Evolutionary conservation across 2,888 invertebrate species (phyloP).

Genomic region (Torymus auratus): DNA sequence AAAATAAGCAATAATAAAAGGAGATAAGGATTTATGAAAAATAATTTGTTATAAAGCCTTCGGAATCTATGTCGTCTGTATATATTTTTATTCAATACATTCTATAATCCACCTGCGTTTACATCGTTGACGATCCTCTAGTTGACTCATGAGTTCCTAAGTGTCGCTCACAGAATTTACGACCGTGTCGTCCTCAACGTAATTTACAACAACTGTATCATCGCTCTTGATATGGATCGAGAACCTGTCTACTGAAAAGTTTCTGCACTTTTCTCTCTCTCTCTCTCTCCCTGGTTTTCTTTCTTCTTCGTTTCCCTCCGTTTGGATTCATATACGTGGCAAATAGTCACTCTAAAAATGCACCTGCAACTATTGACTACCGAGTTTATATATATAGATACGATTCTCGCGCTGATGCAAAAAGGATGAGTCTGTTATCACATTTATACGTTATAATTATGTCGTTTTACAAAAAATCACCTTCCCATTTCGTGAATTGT

Average conservation of each 20-base stretch:
- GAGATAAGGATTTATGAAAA: neutral
- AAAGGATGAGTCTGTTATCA: constrained; percentile 45
- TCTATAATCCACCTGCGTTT: constrained; percentile 62
- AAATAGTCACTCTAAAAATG: constrained; percentile 49
- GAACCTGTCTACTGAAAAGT: neutral
- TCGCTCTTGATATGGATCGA: constrained; percentile 40
- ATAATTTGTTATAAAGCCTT: neutral
- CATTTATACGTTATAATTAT: constrained; percentile 39
- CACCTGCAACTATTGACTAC: constrained; percentile 51
- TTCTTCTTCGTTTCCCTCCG: constrained; percentile 3
- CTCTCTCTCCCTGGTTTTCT: neutral
- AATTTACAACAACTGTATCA: no score
- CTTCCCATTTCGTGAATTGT: constrained; percentile 28
- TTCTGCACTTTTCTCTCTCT: neutral
- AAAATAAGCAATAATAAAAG: no score
- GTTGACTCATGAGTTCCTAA: constrained; percentile 37
- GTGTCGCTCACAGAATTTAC: neutral
- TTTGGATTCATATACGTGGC: neutral
- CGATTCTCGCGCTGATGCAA: constrained; percentile 33
- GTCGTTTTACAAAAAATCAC: constrained; percentile 39
- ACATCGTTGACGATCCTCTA: constrained; percentile 46
- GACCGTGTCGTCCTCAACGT: no score
- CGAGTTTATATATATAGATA: constrained; percentile 18
- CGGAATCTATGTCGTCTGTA: constrained; percentile 51
- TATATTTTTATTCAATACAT: constrained; percentile 67